These are phyloP conservation scores for Macrosoma leucophasiata DNA, from an alignment of 2,888 invertebrate genomes.

Conservation along the genomic window DNA sequence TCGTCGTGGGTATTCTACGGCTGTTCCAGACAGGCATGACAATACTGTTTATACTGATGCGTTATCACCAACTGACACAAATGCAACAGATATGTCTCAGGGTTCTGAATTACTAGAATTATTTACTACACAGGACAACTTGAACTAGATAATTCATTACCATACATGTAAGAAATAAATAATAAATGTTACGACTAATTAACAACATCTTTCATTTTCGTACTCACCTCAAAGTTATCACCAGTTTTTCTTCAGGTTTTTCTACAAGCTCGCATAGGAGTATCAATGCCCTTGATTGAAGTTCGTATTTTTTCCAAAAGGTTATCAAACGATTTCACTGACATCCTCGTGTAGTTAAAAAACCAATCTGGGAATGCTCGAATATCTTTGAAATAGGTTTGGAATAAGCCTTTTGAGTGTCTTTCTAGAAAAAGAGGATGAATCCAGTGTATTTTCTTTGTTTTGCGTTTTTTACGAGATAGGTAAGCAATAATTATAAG, in stretches of 20 bases:
- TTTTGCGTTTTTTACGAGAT: conserved; percentile 28
- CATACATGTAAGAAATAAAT: conserved; percentile 27
- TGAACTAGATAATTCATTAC: conserved; percentile 21
- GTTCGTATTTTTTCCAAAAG: conserved; percentile 26
- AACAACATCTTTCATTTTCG: conserved; percentile 27
- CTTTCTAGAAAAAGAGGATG: conserved; percentile 31
- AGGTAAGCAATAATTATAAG: conserved; percentile 25
- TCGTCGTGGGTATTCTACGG: conserved; percentile 26
- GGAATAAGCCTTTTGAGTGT: conserved; percentile 29
- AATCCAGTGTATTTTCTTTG: conserved; percentile 29
- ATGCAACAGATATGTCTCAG: conserved; percentile 31
- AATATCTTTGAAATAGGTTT: conserved; percentile 29
- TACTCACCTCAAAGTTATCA: conserved; percentile 28
- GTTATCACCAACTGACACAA: conserved; percentile 32
- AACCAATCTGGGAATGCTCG: conserved; percentile 28
- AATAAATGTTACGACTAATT: conserved; percentile 26
- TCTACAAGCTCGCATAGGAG: conserved; percentile 27
- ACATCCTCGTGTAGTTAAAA: conserved; percentile 30
- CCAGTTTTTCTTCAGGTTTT: conserved; percentile 28
- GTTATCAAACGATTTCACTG: conserved; percentile 27
- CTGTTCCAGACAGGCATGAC: conserved; percentile 29
- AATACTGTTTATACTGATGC: conserved; percentile 29
- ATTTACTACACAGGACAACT: conserved; percentile 24
- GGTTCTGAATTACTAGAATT: conserved; percentile 31
- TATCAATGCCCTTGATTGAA: conserved; percentile 28